These are phyloP conservation scores for Eilema caniola DNA, from an alignment of 2,888 invertebrate genomes.

Conservation along the genomic window DNA sequence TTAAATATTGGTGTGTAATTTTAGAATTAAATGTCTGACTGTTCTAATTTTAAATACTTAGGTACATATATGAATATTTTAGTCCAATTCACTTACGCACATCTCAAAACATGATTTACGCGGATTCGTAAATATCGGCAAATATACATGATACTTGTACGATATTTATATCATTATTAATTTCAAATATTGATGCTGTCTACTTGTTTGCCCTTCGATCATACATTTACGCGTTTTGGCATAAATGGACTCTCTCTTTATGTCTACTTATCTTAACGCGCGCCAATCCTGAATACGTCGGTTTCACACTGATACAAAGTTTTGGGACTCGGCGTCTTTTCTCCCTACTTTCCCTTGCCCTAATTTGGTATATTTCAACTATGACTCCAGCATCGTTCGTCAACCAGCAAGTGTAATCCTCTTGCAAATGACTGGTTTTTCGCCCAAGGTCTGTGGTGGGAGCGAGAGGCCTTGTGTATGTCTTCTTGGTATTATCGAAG, in stretches of 20 bases:
- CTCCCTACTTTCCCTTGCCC: too few species aligned
- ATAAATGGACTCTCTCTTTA: too few species aligned
- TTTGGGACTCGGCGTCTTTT: too few species aligned
- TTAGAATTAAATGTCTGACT: slow-evolving; percentile 9
- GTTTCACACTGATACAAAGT: too few species aligned
- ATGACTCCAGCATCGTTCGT: too few species aligned
- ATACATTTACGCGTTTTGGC: neutral
- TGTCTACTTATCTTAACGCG: too few species aligned
- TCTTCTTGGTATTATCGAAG: neutral
- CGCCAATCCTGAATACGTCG: too few species aligned
- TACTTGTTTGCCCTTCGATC: neutral
- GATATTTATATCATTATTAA: neutral
- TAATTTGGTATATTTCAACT: too few species aligned
- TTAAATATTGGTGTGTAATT: neutral
- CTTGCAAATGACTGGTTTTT: too few species aligned
- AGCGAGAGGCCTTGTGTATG: too few species aligned
- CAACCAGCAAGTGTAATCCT: too few species aligned
- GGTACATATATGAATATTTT: slow-evolving; percentile 4
- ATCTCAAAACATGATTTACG: neutral
- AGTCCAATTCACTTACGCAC: neutral
- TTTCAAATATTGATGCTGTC: neutral
- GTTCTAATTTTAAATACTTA: slow-evolving; percentile 7
- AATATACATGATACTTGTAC: neutral
- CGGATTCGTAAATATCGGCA: neutral
- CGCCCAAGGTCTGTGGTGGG: too few species aligned